These are phyloP conservation scores for Brachionus asplanchnoidis DNA, from an alignment of 1,140 invertebrate genomes.

Conservation along the genomic window DNA sequence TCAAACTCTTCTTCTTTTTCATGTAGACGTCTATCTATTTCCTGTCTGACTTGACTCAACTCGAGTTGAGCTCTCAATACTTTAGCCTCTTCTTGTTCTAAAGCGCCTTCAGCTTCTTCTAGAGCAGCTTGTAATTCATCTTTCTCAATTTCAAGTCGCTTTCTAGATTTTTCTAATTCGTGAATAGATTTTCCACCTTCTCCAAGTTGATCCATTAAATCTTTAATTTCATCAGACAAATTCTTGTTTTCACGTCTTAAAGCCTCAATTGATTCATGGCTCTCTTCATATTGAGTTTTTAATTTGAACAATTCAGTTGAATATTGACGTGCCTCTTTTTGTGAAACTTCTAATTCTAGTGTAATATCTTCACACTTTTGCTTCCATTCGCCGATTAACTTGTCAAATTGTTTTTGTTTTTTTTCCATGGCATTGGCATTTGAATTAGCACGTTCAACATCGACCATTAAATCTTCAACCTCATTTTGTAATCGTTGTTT, in stretches of 20 bases:
- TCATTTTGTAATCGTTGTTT: conserved; percentile 91
- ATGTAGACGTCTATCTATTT: conserved; percentile 87
- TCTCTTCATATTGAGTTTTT: conserved; percentile 94
- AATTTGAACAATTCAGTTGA: conserved; percentile 98
- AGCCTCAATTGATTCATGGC: conserved; percentile 87
- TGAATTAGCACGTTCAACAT: conserved; percentile 74
- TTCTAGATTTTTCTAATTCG: conserved; percentile 95
- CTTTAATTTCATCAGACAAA: conserved; percentile 70
- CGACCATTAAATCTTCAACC: conserved; percentile 93
- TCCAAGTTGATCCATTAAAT: conserved; percentile 93
- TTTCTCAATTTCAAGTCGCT: conserved; percentile 95
- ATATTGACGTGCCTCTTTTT: conserved; percentile 98
- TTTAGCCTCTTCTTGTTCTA: conserved; percentile 73
- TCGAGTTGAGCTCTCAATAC: conserved; percentile 90
- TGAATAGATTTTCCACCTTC: conserved; percentile 86
- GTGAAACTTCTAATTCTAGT: conserved; percentile 91
- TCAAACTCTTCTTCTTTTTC: conserved; percentile 99
- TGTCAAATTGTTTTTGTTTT: conserved; percentile 99
- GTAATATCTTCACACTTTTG: conserved; percentile 95
- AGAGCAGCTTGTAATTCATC: conserved; percentile 96
- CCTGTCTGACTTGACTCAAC: conserved; percentile 90
- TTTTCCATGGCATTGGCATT: conserved; percentile 92
- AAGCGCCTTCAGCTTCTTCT: conserved; percentile 94
- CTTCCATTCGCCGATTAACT: conserved; percentile 99
- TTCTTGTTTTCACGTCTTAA: conserved; percentile 99